phyloP scores from a whole-genome alignment of 2,113 vertebrate species.

The Poecile atricapillus region DNA sequence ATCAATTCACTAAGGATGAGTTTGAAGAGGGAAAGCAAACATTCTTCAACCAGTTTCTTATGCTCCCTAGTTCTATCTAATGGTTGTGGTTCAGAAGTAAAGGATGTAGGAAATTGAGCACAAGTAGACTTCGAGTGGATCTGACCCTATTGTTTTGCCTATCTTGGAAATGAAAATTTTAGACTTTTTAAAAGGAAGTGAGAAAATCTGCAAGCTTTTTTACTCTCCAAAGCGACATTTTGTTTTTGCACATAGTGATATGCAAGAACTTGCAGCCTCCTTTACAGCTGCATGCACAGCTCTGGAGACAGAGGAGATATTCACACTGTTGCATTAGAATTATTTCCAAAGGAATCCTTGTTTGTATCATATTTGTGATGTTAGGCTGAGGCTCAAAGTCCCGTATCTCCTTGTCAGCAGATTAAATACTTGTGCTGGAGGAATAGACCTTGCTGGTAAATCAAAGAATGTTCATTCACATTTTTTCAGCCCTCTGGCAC shows the following conservation, averaged over 20 bases:
- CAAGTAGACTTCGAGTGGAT: neutral
- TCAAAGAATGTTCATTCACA: neutral
- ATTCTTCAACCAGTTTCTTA: neutral
- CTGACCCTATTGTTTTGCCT: neutral
- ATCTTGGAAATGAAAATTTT: neutral
- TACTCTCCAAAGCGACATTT: neutral
- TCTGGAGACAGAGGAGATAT: neutral
- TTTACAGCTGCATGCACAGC: neutral
- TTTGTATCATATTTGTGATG: neutral
- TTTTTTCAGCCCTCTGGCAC: neutral
- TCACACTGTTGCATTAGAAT: neutral
- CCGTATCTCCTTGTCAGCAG: constrained; percentile 12
- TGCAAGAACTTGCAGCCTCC: neutral
- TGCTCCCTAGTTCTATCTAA: neutral
- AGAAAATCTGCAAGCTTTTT: neutral
- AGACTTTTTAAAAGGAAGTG: neutral
- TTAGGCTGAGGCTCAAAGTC: neutral
- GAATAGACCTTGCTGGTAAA: neutral
- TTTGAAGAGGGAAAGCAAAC: neutral
- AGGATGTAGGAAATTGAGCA: neutral
- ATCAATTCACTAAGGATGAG: neutral
- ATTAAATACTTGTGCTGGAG: constrained; percentile 2
- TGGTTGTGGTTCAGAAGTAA: neutral
- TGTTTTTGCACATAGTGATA: neutral
- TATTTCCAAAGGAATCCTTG: neutral